These are phyloP conservation scores for Amia ocellicauda DNA, from an alignment of 2,113 vertebrate species.

Conservation along the genomic window DNA sequence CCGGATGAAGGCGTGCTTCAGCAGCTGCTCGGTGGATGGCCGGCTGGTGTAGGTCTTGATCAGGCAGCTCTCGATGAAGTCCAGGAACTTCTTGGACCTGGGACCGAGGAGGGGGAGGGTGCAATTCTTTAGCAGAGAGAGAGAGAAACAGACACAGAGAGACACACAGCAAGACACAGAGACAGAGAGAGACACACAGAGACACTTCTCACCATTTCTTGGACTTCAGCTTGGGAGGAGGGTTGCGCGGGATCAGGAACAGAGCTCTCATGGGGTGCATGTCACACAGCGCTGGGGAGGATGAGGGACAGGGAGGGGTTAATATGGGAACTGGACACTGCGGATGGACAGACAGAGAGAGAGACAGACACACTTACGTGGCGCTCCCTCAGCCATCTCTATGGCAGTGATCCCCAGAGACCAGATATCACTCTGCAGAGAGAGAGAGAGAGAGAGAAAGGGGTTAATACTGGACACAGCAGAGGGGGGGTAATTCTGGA, in stretches of 20 bases:
- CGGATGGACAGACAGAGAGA: conserved; percentile 13
- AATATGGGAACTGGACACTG: not conserved
- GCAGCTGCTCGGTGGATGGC: conserved; percentile 84
- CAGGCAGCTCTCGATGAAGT: conserved; percentile 89
- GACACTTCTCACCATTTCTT: conserved; percentile 80
- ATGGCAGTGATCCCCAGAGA: conserved; percentile 92
- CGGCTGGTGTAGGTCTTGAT: conserved; percentile 87
- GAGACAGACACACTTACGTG: conserved; percentile 63
- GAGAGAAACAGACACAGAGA: not conserved
- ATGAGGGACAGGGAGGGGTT: conserved; percentile 5
- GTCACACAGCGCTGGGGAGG: conserved; percentile 75
- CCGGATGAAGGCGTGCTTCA: conserved; percentile 86
- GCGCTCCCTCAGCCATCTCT: conserved; percentile 90
- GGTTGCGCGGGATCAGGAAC: conserved; percentile 87
- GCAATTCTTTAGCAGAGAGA: not conserved
- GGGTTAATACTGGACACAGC: conserved; percentile 17
- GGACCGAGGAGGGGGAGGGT: not conserved
- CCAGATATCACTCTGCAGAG: conserved; percentile 84
- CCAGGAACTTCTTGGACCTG: conserved; percentile 92
- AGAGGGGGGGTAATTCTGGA: too few relatives aligned
- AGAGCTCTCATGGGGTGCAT: conserved; percentile 92
- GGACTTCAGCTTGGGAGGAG: conserved; percentile 86
- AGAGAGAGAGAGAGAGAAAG: conserved; percentile 15
- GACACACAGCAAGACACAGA: not conserved
- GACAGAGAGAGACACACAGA: not conserved